Evolutionary conservation across 2,113 vertebrate species (phyloP).

Genomic region (Lophotis ruficrista): DNA sequence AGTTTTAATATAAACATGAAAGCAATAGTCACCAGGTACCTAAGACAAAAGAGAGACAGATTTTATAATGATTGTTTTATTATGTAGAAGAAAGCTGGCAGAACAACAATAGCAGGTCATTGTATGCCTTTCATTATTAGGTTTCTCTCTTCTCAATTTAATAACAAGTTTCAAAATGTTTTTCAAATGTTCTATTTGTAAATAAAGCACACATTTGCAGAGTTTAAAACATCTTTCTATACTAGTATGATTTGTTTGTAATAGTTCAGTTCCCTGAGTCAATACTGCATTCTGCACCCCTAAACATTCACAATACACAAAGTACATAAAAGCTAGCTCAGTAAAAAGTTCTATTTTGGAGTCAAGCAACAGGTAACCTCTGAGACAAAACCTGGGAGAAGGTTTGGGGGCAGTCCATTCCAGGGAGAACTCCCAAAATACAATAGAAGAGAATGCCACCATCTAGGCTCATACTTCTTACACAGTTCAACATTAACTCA

Average conservation of each 20-base stretch:
- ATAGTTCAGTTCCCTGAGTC: neutral
- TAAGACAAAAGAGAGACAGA: neutral
- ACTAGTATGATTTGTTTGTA: neutral
- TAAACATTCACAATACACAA: neutral
- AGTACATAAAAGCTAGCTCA: neutral
- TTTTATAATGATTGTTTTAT: neutral
- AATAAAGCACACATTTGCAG: neutral
- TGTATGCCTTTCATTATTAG: neutral
- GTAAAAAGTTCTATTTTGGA: neutral
- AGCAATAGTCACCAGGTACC: neutral
- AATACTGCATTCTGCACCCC: neutral
- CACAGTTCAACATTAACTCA: neutral
- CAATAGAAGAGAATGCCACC: fast-evolving
- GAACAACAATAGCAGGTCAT: neutral
- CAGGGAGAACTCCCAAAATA: neutral
- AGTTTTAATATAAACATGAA: neutral
- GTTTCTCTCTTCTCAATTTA: neutral
- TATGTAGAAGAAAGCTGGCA: neutral
- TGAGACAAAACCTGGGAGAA: neutral
- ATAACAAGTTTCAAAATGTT: neutral
- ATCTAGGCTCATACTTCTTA: neutral
- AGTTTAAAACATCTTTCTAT: neutral
- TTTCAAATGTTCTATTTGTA: neutral
- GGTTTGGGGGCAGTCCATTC: neutral
- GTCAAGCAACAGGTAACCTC: neutral